Base-by-base conservation (phyloP, 2,113 vertebrate species). In the Nannobrachium achirus region DNA sequence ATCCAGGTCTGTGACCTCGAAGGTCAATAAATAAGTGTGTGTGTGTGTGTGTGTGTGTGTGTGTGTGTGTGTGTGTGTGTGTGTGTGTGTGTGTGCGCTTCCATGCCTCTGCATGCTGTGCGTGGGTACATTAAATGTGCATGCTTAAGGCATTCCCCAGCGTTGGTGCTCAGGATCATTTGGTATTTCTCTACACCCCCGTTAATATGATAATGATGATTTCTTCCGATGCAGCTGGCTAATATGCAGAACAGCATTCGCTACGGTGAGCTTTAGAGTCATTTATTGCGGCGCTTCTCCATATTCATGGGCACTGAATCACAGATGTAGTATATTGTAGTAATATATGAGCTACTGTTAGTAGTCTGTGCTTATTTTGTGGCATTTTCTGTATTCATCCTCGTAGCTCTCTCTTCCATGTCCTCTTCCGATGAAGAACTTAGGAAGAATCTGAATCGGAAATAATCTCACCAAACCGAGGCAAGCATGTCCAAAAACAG, bases 161-260 rank as follows among this genome's bases (percentile, higher is more conserved):
- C 2, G 18, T 7, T 48, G 11, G 11, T 14, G 5, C 6, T 13
- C 5, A 48, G 13, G 33, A 57, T 40, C 6, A 57, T 14, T 33
- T 25, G 15, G 16, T 14, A 48, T 38, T 15, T 55, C 55, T 0
- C 1, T 33, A 56, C 49, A 55, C 20, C 20, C n/a, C 14, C 48
- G 39, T 71, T 45, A 75, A 74, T 19, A 59, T 41, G 39, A 82
- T 75, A 42, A n/a, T 66, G 55, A 59, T 80, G 51, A 75, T 76
- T 76, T 10, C 33, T 20, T 76, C 85, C 79, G 52, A 60, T 39
- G 18, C 66, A 61, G 79, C 60, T n/a, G n/a, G 56, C 11, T 14
- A 76, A 80, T 77, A 73, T 78, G 38, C 56, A 11, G 71, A 83
- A 81, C 64, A 66, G 71, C 67, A 78, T 79, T 71, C 77, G 60